phyloP scores from a whole-genome alignment of 2,888 invertebrate genomes.

The Ophion costatus region DNA sequence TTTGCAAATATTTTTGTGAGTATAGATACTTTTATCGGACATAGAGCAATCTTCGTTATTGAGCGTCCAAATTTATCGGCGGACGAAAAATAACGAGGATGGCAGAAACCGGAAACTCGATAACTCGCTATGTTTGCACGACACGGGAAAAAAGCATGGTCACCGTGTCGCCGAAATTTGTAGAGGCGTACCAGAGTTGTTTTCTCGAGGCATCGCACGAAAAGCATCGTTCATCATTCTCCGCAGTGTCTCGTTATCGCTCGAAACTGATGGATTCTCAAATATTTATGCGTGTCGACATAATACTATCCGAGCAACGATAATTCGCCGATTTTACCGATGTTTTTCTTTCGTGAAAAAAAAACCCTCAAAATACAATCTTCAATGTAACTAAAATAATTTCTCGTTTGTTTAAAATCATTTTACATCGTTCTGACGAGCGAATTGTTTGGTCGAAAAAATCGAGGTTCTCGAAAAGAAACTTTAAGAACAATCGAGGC shows the following conservation, averaged over 20 bases:
- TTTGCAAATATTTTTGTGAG: no score
- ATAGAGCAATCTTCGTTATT: neutral
- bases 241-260: neutral
- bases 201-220: neutral
- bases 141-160: neutral
- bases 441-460: no score
- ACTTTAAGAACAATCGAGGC: no score
- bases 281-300: slow-evolving; percentile 2
- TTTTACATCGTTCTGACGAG: no score
- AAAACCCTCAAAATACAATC: no score
- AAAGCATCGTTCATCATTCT: slow-evolving; percentile 33
- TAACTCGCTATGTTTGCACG: neutral
- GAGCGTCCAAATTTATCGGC: neutral
- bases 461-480: no score
- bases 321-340: neutral
- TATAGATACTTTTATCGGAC: no score
- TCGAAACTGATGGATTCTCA: no score
- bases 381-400: no score
- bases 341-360: neutral
- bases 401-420: no score
- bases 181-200: neutral
- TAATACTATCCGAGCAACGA: neutral
- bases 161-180: neutral
- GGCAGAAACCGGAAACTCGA: slow-evolving; percentile 11
- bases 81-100: neutral